Conservation (phyloP, 2,797 vertebrate species). For the Gastrophryne carolinensis region DNA sequence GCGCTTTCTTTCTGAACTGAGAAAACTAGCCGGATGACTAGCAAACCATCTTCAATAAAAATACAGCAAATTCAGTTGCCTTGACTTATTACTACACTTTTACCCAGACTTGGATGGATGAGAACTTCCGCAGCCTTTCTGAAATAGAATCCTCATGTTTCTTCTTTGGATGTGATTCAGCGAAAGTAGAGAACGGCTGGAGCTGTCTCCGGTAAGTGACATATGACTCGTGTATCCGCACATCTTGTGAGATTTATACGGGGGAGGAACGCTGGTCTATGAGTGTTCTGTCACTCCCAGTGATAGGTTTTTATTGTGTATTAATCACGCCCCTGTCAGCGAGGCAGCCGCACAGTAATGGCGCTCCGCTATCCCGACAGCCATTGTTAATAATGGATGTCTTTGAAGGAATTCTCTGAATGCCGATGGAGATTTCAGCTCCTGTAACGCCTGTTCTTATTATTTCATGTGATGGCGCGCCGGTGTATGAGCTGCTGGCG, state of each 20-base stretch:
- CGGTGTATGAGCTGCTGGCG: too few relatives aligned
- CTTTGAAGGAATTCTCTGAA: neutral
- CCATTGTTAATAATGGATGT: neutral
- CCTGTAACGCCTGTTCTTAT: too few relatives aligned
- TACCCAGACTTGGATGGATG: too few relatives aligned
- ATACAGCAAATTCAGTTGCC: too few relatives aligned
- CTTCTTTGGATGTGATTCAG: neutral
- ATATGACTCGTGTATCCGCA: neutral
- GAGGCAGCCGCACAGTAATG: neutral
- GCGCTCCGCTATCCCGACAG: neutral
- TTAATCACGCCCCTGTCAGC: conserved; percentile 10
- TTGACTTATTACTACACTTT: too few relatives aligned
- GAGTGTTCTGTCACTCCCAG: conserved; percentile 3
- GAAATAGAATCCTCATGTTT: neutral
- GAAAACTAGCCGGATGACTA: too few relatives aligned
- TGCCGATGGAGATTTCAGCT: neutral
- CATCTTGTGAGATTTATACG: neutral
- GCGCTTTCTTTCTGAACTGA: too few relatives aligned
- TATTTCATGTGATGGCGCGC: too few relatives aligned
- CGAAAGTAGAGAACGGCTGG: neutral
- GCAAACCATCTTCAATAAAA: too few relatives aligned
- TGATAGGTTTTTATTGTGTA: conserved; percentile 14
- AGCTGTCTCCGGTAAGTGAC: neutral
- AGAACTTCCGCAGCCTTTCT: too few relatives aligned
- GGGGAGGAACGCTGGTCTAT: neutral